phyloP scores from a whole-genome alignment of 1,140 invertebrate genomes.

The Drusus annulatus region DNA sequence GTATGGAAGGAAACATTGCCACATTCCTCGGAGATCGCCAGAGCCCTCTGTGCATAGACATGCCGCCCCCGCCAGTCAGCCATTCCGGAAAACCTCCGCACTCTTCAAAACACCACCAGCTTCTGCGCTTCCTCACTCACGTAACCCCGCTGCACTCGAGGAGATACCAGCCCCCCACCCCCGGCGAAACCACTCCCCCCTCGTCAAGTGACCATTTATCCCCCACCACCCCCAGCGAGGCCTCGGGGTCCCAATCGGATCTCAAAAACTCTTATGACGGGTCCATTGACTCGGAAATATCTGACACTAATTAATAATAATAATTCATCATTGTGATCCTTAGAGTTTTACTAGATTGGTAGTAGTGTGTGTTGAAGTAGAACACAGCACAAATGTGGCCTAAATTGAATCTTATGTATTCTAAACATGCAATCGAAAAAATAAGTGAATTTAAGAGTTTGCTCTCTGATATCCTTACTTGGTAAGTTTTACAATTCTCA shows the following conservation, averaged over 20 bases:
- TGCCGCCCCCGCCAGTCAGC: slow-evolving; percentile 61
- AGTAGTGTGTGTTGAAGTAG: too few relatives aligned
- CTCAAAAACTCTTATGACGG: background rate
- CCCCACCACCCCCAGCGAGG: background rate
- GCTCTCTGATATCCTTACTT: too few relatives aligned
- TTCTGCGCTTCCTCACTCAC: slow-evolving; percentile 64
- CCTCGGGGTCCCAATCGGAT: background rate
- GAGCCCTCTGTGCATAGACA: slow-evolving; percentile 65
- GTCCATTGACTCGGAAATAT: background rate
- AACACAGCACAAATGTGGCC: too few relatives aligned
- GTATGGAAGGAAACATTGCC: slow-evolving; percentile 63
- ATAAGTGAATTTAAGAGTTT: too few relatives aligned
- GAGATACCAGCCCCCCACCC: slow-evolving; percentile 59
- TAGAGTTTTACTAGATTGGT: too few relatives aligned
- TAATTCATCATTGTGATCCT: background rate
- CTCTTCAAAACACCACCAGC: slow-evolving; percentile 60
- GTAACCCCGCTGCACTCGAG: slow-evolving; percentile 64
- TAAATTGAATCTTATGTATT: too few relatives aligned
- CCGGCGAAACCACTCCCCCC: background rate
- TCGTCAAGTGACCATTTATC: too few relatives aligned
- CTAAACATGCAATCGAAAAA: too few relatives aligned
- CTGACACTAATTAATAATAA: slow-evolving; percentile 7
- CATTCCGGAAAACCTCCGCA: slow-evolving; percentile 34
- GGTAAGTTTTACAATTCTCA: too few relatives aligned
- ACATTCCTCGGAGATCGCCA: slow-evolving; percentile 66